phyloP scores from a whole-genome alignment of 2,113 vertebrate species.

The Xenopus laevis region DNA sequence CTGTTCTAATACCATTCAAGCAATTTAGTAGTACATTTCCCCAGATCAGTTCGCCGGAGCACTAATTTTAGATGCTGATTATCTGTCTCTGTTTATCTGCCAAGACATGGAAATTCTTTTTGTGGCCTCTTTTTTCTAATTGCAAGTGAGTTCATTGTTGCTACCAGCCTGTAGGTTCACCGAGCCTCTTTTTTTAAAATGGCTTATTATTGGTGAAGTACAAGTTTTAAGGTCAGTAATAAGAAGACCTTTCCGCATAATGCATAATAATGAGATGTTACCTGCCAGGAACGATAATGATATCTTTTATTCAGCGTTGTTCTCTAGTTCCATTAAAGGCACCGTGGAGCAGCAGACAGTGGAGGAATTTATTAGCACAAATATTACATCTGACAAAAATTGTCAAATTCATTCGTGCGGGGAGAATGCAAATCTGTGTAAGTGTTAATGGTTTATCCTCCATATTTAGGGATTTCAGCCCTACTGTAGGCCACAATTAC shows the following conservation, averaged over 20 bases:
- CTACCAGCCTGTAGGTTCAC: conserved; percentile 50
- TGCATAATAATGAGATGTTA: conserved; percentile 40
- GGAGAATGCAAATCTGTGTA: conserved; percentile 23
- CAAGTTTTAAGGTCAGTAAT: conserved; percentile 38
- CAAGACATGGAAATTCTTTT: conserved; percentile 32
- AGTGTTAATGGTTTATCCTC: background rate
- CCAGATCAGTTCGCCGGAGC: conserved; percentile 67
- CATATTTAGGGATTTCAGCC: background rate
- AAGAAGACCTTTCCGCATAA: conserved; percentile 29
- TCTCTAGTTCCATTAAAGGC: conserved; percentile 20
- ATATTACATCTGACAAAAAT: conserved; percentile 42
- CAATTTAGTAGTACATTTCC: conserved; percentile 60
- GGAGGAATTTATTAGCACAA: conserved; percentile 38
- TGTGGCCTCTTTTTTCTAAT: conserved; percentile 36
- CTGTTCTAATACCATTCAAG: conserved; percentile 27
- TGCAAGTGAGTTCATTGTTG: conserved; percentile 54
- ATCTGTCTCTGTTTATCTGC: conserved; percentile 57
- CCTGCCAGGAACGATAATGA: conserved; percentile 37
- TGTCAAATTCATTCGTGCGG: conserved; percentile 26
- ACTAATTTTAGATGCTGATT: conserved; percentile 68
- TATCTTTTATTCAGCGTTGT: conserved; percentile 28
- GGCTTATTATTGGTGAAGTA: conserved; percentile 34
- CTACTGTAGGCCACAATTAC: no score
- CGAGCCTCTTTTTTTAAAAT: background rate
- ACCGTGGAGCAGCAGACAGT: conserved; percentile 8